A percentile compares a stretch with the other conserved stretches of the same genome.
phyloP scores from a whole-genome alignment of 2,888 invertebrate genomes.

The Drosophila hamatofila region DNA sequence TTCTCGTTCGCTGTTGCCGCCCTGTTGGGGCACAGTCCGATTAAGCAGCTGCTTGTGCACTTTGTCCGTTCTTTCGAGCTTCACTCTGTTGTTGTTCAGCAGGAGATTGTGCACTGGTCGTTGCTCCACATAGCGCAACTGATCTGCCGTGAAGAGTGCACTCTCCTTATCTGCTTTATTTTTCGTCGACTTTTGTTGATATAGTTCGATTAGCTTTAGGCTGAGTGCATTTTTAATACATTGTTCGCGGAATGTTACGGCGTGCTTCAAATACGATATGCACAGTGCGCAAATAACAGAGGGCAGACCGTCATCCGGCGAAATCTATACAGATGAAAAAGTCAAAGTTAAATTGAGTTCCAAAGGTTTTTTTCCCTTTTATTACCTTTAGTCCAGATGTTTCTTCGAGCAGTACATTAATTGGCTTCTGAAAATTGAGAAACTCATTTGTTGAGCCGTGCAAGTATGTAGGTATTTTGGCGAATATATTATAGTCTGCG shows the following conservation, averaged over 20 bases:
- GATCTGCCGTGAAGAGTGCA: slow-evolving; percentile 73
- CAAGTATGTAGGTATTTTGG: slow-evolving; percentile 84
- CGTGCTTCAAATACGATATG: slow-evolving; percentile 85
- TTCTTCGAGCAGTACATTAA: slow-evolving; percentile 82
- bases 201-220: slow-evolving; percentile 68
- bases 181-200: slow-evolving; percentile 56
- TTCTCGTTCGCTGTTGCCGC: slow-evolving; percentile 48
- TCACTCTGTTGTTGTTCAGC: slow-evolving; percentile 62
- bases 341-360: not conserved
- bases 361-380: not conserved
- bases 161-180: slow-evolving; percentile 43
- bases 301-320: slow-evolving; percentile 83
- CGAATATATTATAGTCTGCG: slow-evolving; percentile 84
- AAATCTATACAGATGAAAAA: slow-evolving; percentile 59
- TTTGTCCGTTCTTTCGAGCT: slow-evolving; percentile 69
- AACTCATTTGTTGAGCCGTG: slow-evolving; percentile 83
- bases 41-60: slow-evolving; percentile 76
- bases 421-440: slow-evolving; percentile 83
- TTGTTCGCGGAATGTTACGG: slow-evolving; percentile 84
- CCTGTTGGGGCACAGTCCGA: slow-evolving; percentile 34
- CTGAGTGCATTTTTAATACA: slow-evolving; percentile 81
- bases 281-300: slow-evolving; percentile 84
- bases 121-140: slow-evolving; percentile 75
- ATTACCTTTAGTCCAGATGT: slow-evolving; percentile 83
- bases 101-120: slow-evolving; percentile 79